These are phyloP conservation scores for Anguilla obscura DNA, from an alignment of 2,797 vertebrate species.

Conservation along the genomic window DNA sequence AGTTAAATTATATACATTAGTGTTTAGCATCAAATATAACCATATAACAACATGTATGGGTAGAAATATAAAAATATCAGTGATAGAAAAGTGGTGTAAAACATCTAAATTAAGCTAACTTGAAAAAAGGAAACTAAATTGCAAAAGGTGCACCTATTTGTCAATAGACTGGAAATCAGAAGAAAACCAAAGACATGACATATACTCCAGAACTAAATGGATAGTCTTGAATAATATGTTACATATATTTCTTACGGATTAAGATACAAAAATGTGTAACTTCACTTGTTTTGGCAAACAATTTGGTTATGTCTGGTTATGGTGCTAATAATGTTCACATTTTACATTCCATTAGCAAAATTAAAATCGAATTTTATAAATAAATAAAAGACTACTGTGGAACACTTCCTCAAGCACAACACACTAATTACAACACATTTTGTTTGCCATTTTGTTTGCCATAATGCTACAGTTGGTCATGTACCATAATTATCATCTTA, in stretches of 20 bases:
- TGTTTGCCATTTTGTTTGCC: not conserved
- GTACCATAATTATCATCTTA: not conserved
- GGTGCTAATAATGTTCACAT: not conserved
- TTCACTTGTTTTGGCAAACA: not conserved
- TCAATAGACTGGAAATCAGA: not conserved
- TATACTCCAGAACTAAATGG: not conserved
- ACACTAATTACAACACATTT: not conserved
- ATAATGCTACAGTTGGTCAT: not conserved
- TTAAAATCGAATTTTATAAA: not conserved
- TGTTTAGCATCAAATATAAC: too few species aligned
- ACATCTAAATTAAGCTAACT: not conserved
- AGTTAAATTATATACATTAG: not conserved
- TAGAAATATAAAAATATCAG: not conserved
- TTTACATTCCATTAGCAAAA: not conserved
- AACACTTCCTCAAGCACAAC: not conserved
- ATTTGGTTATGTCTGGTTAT: not conserved
- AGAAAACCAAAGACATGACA: not conserved
- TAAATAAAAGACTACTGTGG: not conserved
- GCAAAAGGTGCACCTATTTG: not conserved
- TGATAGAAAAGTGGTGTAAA: not conserved
- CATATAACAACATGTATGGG: not conserved
- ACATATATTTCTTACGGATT: too few species aligned
- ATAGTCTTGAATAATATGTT: too few species aligned
- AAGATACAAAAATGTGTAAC: not conserved
- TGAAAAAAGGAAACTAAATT: too few species aligned